Conservation (phyloP, 2,888 invertebrate species). For the Lithophane ornitopus region DNA sequence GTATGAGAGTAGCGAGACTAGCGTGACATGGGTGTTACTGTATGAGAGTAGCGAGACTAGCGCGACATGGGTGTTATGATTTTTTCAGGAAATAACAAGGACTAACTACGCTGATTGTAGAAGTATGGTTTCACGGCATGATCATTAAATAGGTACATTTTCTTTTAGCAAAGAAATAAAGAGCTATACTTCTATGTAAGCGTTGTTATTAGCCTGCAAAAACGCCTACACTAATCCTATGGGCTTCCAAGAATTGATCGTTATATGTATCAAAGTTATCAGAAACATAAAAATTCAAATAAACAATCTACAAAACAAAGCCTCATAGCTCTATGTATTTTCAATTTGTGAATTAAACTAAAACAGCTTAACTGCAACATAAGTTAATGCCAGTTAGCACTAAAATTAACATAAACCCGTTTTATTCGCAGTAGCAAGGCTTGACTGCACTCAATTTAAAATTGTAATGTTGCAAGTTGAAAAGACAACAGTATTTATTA, state of each 20-base stretch:
- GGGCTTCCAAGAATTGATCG: not conserved
- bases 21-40: too few relatives aligned
- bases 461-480: conserved; percentile 52
- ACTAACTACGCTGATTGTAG: not conserved
- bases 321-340: not conserved
- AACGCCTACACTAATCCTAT: not conserved
- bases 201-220: too few relatives aligned
- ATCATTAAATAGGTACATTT: not conserved
- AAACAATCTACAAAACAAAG: not conserved
- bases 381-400: conserved; percentile 37
- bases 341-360: conserved; percentile 3
- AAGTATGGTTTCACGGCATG: not conserved
- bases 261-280: not conserved
- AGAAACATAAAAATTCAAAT: not conserved
- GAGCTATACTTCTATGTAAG: not conserved
- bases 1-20: too few relatives aligned
- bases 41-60: too few relatives aligned
- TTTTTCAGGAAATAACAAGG: not conserved
- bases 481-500: conserved; percentile 33
- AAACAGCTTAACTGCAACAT: conserved; percentile 11
- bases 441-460: conserved; percentile 52
- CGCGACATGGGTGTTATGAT: too few relatives aligned
- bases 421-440: conserved; percentile 31
- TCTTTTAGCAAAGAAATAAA: not conserved
- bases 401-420: conserved; percentile 46